Base-by-base conservation (phyloP, 2,888 invertebrate genomes). In the Trichopoda pennipes region DNA sequence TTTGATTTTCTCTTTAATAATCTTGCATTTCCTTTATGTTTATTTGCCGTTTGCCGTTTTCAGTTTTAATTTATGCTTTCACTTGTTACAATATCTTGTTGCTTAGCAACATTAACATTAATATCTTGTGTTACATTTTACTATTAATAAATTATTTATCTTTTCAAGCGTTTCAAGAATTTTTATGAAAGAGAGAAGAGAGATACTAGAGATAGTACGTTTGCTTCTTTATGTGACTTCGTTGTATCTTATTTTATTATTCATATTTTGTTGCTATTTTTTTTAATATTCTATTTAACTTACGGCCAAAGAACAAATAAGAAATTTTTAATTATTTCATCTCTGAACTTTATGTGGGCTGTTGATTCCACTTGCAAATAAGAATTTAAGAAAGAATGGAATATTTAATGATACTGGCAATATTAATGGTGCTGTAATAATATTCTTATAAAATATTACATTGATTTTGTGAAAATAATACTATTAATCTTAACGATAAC, bases 291-390 rank as follows among this genome's bases (percentile, higher is more conserved):
- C 56, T 55, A 32, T 55, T 63, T 51, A 1, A 42, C 23, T 47
- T 21, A 28, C 1, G 49, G 47, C 23, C 55, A 51, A 28, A 32
- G 47, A 35, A 63, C 28, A 21, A 58, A 21, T 58, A 58, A 28
- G 23, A 66, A 56, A 17, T 75, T 75, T 64, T 80, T 58, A 70
- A 81, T 81, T 16, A 76, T 72, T 64, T 66, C 28, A 81, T 72
- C 80, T 81, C 60, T 72, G 66, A 76, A 60, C 72, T 72, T 72
- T 72, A 42, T 70, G 35, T 61, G 32, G 68, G 49, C n/a, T 70
- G 35, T 28, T 23, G 32, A 53, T 38, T 63, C 12, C 17, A 35
- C 47, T 42, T 4, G 17, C 6, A 17, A 44, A 44, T 44, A 6
- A 3, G 42, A n/a, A 44, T 12, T 1, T 0, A 16, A 6, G 1